phyloP scores from a whole-genome alignment of 2,797 vertebrate species.

The Salarias fasciatus region DNA sequence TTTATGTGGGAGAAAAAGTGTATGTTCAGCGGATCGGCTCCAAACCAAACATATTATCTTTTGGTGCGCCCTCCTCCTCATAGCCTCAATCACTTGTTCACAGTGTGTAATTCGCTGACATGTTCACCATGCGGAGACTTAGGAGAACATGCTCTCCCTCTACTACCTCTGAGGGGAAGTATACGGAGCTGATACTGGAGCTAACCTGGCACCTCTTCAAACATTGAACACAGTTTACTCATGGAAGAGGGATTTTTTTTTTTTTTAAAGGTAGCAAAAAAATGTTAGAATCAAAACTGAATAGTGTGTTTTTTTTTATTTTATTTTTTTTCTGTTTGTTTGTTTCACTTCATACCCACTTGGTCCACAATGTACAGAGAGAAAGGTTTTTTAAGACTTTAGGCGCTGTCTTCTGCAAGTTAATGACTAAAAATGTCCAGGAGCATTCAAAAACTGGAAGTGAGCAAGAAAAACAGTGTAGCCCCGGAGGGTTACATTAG shows the following conservation, averaged over 20 bases:
- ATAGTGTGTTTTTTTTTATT: constrained; percentile 52
- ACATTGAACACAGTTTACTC: constrained; percentile 72
- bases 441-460: constrained; percentile 67
- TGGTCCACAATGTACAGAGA: constrained; percentile 55
- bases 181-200: constrained; percentile 60
- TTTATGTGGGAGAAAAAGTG: constrained; percentile 83
- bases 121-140: constrained; percentile 74
- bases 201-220: constrained; percentile 78
- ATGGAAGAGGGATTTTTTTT: constrained; percentile 50
- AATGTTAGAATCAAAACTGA: constrained; percentile 63
- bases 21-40: constrained; percentile 82
- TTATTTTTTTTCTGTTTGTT: constrained; percentile 47
- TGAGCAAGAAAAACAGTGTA: constrained; percentile 61
- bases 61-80: constrained; percentile 80
- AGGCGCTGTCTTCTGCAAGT: constrained; percentile 67
- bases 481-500: constrained; percentile 74
- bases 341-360: constrained; percentile 56
- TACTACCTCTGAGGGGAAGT: constrained; percentile 70
- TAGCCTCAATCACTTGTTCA: constrained; percentile 80
- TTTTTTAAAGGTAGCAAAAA: constrained; percentile 62
- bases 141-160: constrained; percentile 64
- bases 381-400: constrained; percentile 63
- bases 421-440: constrained; percentile 74
- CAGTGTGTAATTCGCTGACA: constrained; percentile 81
- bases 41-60: constrained; percentile 82